Evolutionary conservation across 2,888 invertebrate species (phyloP).

Genomic region (Athrips mouffetella): DNA sequence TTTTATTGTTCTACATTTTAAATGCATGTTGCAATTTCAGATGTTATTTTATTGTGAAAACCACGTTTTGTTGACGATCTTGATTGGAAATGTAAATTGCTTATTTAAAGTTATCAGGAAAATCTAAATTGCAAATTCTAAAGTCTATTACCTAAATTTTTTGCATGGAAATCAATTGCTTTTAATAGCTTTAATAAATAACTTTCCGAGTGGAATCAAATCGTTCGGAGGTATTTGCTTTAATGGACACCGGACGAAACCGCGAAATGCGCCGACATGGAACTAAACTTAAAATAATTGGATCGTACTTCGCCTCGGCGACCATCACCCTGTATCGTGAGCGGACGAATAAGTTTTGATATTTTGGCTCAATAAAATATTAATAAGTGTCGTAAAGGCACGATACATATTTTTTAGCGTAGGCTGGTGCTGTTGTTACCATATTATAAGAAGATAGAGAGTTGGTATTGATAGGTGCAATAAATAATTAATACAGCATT

Average conservation of each 20-base stretch:
- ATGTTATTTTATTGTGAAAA: slow-evolving; percentile 11
- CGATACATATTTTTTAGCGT: too few relatives aligned
- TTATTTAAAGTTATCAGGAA: too few relatives aligned
- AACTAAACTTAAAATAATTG: slow-evolving; percentile 78
- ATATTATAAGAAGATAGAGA: too few relatives aligned
- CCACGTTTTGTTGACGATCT: too few relatives aligned
- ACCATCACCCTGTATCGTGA: slow-evolving; percentile 34
- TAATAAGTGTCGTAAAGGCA: not conserved
- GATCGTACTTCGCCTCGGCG: slow-evolving; percentile 51
- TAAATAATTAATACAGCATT: too few relatives aligned
- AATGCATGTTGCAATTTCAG: slow-evolving; percentile 14
- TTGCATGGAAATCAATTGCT: slow-evolving; percentile 38
- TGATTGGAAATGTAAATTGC: too few relatives aligned
- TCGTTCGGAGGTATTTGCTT: slow-evolving; percentile 50
- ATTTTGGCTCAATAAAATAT: slow-evolving; percentile 24
- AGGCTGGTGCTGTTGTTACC: too few relatives aligned
- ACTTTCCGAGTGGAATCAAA: slow-evolving; percentile 41
- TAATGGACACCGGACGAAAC: slow-evolving; percentile 63
- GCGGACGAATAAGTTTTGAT: slow-evolving; percentile 38
- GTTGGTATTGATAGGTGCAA: too few relatives aligned
- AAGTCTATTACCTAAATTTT: not conserved
- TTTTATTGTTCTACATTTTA: slow-evolving; percentile 50
- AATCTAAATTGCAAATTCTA: too few relatives aligned
- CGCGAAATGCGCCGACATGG: slow-evolving; percentile 70
- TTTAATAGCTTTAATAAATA: slow-evolving; percentile 48